Evolutionary conservation across 2,113 vertebrate species (phyloP).

Genomic region (Nyctibius bracteatus): DNA sequence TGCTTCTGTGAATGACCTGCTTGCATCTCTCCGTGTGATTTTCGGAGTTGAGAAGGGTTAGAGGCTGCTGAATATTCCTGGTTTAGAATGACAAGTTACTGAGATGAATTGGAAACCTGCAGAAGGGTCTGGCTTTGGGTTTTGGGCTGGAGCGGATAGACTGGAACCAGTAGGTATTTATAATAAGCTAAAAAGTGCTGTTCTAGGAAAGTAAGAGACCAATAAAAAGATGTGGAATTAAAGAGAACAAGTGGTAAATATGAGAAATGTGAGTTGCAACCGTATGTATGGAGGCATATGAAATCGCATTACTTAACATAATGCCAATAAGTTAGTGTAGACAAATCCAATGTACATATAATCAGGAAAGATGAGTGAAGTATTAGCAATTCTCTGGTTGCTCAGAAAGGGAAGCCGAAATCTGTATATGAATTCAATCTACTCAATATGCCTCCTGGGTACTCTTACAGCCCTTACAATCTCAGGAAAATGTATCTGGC

Average conservation of each 20-base stretch:
- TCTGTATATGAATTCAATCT: slow-evolving; percentile 28
- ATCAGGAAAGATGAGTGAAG: not conserved
- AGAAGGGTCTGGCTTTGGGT: not conserved
- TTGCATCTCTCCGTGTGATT: not conserved
- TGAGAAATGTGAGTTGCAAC: not conserved
- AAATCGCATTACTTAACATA: not conserved
- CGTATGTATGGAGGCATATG: not conserved
- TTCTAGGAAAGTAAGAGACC: not conserved
- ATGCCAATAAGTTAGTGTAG: not conserved
- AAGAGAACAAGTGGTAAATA: not conserved
- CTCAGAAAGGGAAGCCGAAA: slow-evolving; percentile 19
- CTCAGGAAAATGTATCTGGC: not conserved
- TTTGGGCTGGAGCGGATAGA: not conserved
- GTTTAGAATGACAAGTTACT: not conserved
- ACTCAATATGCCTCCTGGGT: slow-evolving; percentile 20
- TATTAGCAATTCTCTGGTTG: not conserved
- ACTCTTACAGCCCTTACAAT: not conserved
- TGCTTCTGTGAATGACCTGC: not conserved
- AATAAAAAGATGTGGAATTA: not conserved
- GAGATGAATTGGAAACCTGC: not conserved
- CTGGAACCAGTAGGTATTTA: not conserved
- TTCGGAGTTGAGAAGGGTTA: not conserved
- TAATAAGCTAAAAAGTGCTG: not conserved
- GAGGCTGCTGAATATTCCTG: not conserved
- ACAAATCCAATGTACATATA: not conserved